Evolutionary conservation across 1,140 invertebrate genomes (phyloP).

Genomic region (Bombus sylvicola): DNA sequence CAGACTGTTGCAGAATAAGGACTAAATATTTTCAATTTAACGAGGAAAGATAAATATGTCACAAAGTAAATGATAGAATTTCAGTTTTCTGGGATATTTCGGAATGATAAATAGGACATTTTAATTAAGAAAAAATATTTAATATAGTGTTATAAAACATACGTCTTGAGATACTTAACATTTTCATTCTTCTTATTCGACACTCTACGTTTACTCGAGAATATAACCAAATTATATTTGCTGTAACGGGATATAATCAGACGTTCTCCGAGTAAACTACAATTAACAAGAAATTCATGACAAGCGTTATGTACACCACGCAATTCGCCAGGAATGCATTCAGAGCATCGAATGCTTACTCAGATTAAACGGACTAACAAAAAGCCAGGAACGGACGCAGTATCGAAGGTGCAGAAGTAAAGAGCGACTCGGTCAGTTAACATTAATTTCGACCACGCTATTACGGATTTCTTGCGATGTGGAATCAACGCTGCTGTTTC

Average conservation of each 20-base stretch:
- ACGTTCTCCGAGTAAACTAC: background rate
- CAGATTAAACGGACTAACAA: constrained; percentile 60
- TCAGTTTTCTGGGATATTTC: too few relatives aligned
- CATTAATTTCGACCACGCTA: constrained; percentile 61
- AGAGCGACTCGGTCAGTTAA: constrained; percentile 39
- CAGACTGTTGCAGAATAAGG: too few relatives aligned
- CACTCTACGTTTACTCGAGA: background rate
- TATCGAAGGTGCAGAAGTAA: constrained; percentile 50
- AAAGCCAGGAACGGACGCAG: constrained; percentile 37
- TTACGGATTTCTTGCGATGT: constrained; percentile 36
- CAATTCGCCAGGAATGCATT: constrained; percentile 33
- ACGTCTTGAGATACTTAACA: too few relatives aligned
- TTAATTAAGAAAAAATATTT: too few relatives aligned
- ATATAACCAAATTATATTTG: background rate
- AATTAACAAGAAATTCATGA: constrained; percentile 54
- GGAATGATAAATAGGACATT: too few relatives aligned
- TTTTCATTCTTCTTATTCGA: background rate
- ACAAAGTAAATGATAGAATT: too few relatives aligned
- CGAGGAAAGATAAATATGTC: too few relatives aligned
- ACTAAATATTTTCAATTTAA: too few relatives aligned
- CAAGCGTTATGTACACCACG: constrained; percentile 48
- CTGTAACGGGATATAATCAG: constrained; percentile 8
- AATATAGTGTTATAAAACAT: too few relatives aligned
- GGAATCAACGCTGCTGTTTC: constrained; percentile 23
- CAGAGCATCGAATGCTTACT: constrained; percentile 46